Percentiles rank a stretch among this genome's conserved stretches.
These are phyloP conservation scores for Callospermophilus lateralis DNA, from an alignment of 2,113 vertebrate species.

Conservation along the genomic window DNA sequence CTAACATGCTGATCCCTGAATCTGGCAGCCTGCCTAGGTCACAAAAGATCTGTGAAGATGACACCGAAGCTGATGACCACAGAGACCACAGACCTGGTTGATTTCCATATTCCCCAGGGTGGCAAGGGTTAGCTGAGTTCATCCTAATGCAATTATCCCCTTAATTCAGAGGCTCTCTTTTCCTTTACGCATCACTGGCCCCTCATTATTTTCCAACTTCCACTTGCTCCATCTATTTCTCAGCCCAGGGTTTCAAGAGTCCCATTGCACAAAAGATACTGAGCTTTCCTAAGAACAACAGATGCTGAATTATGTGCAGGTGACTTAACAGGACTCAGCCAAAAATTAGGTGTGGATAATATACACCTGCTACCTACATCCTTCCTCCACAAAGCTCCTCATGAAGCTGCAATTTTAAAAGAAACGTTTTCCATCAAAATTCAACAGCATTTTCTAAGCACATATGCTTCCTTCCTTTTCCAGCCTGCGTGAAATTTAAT, in stretches of 20 bases:
- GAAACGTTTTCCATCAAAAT: background rate
- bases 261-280: constrained; percentile 8
- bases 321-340: constrained; percentile 6
- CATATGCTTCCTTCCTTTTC: constrained; percentile 30
- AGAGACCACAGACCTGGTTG: background rate
- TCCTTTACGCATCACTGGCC: background rate
- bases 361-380: constrained; percentile 43
- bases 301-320: constrained; percentile 49
- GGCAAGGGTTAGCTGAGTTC: background rate
- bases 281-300: constrained; percentile 43
- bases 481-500: constrained; percentile 33
- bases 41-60: fast-evolving
- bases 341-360: constrained; percentile 40
- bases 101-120: constrained; percentile 35
- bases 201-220: constrained; percentile 42
- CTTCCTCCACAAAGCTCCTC: background rate
- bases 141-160: background rate
- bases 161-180: constrained; percentile 40
- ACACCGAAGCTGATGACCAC: background rate
- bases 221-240: constrained; percentile 1
- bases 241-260: constrained; percentile 54
- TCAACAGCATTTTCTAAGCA: constrained; percentile 69
- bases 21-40: background rate
- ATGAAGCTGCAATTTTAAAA: background rate
- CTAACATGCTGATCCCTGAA: background rate